phyloP scores from a whole-genome alignment of 2,888 invertebrate species.

The Idaea aversata region DNA sequence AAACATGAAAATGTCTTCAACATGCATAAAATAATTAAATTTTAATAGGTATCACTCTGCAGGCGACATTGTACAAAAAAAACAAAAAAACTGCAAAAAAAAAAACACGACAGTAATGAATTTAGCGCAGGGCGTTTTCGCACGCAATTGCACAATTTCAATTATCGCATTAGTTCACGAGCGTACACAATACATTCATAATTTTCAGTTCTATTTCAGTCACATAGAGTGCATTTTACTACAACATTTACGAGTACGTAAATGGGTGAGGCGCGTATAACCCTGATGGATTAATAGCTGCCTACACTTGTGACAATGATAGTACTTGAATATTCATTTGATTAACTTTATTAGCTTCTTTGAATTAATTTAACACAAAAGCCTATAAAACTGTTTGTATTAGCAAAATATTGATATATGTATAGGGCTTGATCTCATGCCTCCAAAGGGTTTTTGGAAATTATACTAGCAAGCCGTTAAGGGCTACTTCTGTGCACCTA shows the following conservation, averaged over 20 bases:
- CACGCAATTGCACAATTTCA: conserved; percentile 82
- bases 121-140: conserved; percentile 70
- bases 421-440: too few species aligned
- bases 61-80: conserved; percentile 53
- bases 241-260: conserved; percentile 12
- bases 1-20: conserved; percentile 1
- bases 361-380: conserved; percentile 8
- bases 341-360: conserved; percentile 18
- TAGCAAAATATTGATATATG: neutral
- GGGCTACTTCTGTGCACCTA: too few species aligned
- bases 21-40: conserved; percentile 61
- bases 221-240: conserved; percentile 10
- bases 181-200: conserved; percentile 32
- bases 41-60: conserved; percentile 61
- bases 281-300: conserved; percentile 50
- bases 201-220: conserved; percentile 17
- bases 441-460: too few species aligned
- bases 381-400: neutral
- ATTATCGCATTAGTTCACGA: conserved; percentile 77
- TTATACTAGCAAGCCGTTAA: too few species aligned
- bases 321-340: conserved; percentile 29
- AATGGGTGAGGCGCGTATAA: conserved; percentile 44
- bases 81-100: conserved; percentile 62
- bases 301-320: conserved; percentile 39
- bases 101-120: conserved; percentile 72